Evolutionary conservation across 1,140 invertebrate genomes (phyloP), one percentile per base, ranked within the genome.

Genomic region (Pseudoatta argentina): DNA sequence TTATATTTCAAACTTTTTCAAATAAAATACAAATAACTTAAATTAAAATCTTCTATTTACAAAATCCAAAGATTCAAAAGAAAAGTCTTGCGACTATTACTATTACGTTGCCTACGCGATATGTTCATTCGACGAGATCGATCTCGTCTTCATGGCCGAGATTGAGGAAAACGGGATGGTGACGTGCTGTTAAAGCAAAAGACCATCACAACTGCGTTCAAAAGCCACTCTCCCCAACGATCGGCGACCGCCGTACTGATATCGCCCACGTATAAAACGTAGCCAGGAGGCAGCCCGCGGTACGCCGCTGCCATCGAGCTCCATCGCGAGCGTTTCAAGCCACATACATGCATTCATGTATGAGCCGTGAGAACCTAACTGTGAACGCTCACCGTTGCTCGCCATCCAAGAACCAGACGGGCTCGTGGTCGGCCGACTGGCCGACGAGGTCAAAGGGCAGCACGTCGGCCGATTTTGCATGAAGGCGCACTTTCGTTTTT

Each of bases 281-380:
- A 82, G 79, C 77, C 34, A 78, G 72, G 30, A 73, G 73, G 48
- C 86, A 77, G 63, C 27, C 24, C 34, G 34, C 21, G 34, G 69
- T 51, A 48, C 77, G 73, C 53, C 83, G 85, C 51, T 66, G 69
- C 27, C 73, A 73, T 81, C 72, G 61, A 83, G 85, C 78, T 14
- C 89, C 88, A 89, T 91, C 90, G 90, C 83, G 48, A 61, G 55
- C 85, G 64, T 89, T 90, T 88, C 87, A 82, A 79, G 34, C 86
- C 85, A 63, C 86, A 91, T 90, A 92, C 92, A 92, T 93, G 91
- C 92, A 91, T 93, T 92, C 90, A 91, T 90, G 92, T 92, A 90
- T 91, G 90, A 93, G 92, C 93, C 94, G 94, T 94, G 94, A 94
- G 94, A 94, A 94, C 92, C 92, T 93, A 94, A 94, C 94, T 94